Conservation (phyloP, 2,888 invertebrate genomes). For the Monoplex corrugatus region DNA sequence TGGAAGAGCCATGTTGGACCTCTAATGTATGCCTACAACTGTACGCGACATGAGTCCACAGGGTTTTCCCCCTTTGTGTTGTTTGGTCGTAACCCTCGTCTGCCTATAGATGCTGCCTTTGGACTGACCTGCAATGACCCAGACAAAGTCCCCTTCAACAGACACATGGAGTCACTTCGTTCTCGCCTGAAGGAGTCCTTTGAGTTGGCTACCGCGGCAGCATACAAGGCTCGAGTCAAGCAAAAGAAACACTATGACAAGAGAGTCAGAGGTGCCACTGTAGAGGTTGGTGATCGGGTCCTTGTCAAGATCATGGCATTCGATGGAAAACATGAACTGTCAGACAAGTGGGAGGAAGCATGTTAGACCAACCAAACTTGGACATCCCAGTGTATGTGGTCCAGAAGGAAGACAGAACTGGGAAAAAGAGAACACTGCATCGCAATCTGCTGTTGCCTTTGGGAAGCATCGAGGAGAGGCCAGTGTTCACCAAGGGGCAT, state of each 20-base stretch:
- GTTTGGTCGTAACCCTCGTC: constrained; percentile 13
- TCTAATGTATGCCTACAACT: constrained; percentile 73
- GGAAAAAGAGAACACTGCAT: constrained; percentile 36
- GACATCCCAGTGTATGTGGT: constrained; percentile 46
- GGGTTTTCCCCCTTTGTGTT: not conserved
- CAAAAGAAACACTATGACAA: constrained; percentile 31
- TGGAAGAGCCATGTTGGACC: too few species aligned
- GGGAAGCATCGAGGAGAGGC: too few species aligned
- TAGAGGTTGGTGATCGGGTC: constrained; percentile 38
- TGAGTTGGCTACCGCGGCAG: not conserved
- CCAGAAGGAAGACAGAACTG: constrained; percentile 12
- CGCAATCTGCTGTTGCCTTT: constrained; percentile 33
- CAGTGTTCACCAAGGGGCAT: too few species aligned
- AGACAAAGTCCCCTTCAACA: too few species aligned
- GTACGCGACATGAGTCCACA: not conserved
- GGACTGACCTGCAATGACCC: not conserved
- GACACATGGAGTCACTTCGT: not conserved
- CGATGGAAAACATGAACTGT: constrained; percentile 32
- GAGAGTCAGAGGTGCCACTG: constrained; percentile 10
- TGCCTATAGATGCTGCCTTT: constrained; percentile 12
- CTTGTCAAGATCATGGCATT: constrained; percentile 43
- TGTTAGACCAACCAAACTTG: constrained; percentile 16
- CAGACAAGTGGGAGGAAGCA: constrained; percentile 42
- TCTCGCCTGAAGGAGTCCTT: not conserved
- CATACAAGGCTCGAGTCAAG: not conserved